Evolutionary conservation across 2,797 vertebrate species (phyloP), one percentile per base, ranked within the genome.

Genomic region (Typhlichthys subterraneus): DNA sequence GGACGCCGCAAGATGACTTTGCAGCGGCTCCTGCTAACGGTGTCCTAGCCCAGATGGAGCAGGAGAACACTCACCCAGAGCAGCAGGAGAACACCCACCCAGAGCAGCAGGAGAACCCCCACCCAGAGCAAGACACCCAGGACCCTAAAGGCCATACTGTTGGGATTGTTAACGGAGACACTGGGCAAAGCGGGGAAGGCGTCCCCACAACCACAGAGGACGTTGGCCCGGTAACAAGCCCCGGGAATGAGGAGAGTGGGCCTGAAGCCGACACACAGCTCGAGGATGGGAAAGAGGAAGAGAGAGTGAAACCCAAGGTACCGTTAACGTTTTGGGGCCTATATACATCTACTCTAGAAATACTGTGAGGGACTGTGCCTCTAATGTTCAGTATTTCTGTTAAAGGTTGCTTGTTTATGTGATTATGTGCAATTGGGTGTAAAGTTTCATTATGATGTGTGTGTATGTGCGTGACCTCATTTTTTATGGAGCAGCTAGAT

Each of bases 161-260:
- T 0, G 74, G n/a, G 67, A 70, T 94, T 65, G 72, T 92, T 1
- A 93, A 94, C 42, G 93, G 93, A 71, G 89, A 90, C 10, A 66
- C 75, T 58, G 84, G 59, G 29, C 69, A 63, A 49, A 53, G 59
- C 31, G 50, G 56, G n/a, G 75, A 67, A 42, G 46, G 46, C n/a
- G 17, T 83, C 13, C 64, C 81, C 65, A 56, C 64, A 7, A 50
- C 61, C 1, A 58, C 2, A 0, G 71, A 79, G 63, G 48, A 75
- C 73, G 80, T 77, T 29, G 79, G 3, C 9, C 4, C 69, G 14
- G 76, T 69, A 29, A 67, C 65, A 57, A 60, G 42, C 17, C 2
- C 19, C 8, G 77, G 72, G 45, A 53, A 62, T 1, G 70, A 80
- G 61, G 77, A 81, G 63, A 59, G 7, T 10, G 72, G 59, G 23